Conservation (phyloP, 2,888 invertebrate species). For the Camptogramma bilineatum region DNA sequence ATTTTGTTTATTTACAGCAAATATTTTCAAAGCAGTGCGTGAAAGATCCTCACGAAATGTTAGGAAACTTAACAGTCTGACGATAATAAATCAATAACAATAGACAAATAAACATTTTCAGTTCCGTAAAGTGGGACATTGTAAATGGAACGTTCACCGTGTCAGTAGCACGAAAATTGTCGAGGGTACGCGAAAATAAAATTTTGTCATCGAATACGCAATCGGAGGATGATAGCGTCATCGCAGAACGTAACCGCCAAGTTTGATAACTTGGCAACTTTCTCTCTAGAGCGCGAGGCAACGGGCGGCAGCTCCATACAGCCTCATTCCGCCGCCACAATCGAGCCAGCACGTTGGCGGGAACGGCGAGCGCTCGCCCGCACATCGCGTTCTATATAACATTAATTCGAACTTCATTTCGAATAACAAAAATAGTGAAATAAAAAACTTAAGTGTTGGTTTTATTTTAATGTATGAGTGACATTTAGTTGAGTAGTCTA, state of each 20-base stretch:
- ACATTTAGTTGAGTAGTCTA: constrained; percentile 58
- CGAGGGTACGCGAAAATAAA: constrained; percentile 70
- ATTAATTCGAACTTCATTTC: constrained; percentile 50
- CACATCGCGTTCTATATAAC: constrained; percentile 51
- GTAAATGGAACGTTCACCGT: constrained; percentile 67
- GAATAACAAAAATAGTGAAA: constrained; percentile 54
- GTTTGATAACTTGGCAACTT: constrained; percentile 82
- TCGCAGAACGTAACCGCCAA: constrained; percentile 80
- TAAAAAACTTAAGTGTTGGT: constrained; percentile 55
- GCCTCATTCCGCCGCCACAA: constrained; percentile 70
- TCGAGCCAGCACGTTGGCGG: constrained; percentile 71
- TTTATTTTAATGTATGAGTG: constrained; percentile 61
- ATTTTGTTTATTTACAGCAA: constrained; percentile 21
- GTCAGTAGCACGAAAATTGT: constrained; percentile 75
- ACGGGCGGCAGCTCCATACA: constrained; percentile 51
- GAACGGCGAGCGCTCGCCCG: constrained; percentile 68
- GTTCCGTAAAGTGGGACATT: constrained; percentile 65
- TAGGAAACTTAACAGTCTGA: constrained; percentile 32
- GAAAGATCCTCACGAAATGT: constrained; percentile 39
- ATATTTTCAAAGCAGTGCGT: constrained; percentile 27
- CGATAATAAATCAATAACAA: constrained; percentile 32
- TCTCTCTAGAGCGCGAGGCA: constrained; percentile 67
- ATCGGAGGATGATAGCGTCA: constrained; percentile 79
- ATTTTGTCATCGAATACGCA: constrained; percentile 83
- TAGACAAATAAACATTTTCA: constrained; percentile 50